phyloP scores from a whole-genome alignment of 2,113 vertebrate genomes.

The Platysteira castanea region DNA sequence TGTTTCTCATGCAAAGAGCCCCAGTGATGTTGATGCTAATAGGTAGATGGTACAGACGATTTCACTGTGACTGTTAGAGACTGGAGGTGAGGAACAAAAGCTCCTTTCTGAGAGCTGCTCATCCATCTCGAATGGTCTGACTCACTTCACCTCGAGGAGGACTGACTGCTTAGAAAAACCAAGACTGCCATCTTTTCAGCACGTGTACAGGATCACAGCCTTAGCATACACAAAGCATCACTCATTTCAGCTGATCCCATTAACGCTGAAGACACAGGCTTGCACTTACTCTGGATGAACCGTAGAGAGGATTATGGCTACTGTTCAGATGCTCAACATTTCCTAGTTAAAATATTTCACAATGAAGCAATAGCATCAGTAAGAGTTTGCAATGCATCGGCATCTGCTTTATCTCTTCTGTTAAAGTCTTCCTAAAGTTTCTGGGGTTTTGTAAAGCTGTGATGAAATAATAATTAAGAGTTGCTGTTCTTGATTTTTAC shows the following conservation, averaged over 20 bases:
- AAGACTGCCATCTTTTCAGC: conserved; percentile 33
- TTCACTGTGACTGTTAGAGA: background rate
- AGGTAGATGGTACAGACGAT: background rate
- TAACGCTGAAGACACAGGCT: background rate
- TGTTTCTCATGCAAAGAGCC: background rate
- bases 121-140: background rate
- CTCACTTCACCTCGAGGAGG: conserved; percentile 15
- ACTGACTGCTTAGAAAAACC: conserved; percentile 13
- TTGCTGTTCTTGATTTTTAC: background rate
- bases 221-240: conserved; percentile 29
- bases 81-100: conserved; percentile 33
- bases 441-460: background rate
- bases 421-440: background rate
- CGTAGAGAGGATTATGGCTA: background rate
- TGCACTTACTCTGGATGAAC: background rate
- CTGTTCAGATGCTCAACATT: background rate
- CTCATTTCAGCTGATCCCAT: conserved; percentile 42
- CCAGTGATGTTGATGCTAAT: background rate
- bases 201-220: background rate
- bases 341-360: background rate
- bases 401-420: background rate
- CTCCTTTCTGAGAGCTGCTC: background rate
- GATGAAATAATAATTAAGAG: background rate
- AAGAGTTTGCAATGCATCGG: background rate
- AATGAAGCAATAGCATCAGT: background rate